Evolutionary conservation across 2,888 invertebrate genomes (phyloP).

Genomic region (Netelia fuscicornis): DNA sequence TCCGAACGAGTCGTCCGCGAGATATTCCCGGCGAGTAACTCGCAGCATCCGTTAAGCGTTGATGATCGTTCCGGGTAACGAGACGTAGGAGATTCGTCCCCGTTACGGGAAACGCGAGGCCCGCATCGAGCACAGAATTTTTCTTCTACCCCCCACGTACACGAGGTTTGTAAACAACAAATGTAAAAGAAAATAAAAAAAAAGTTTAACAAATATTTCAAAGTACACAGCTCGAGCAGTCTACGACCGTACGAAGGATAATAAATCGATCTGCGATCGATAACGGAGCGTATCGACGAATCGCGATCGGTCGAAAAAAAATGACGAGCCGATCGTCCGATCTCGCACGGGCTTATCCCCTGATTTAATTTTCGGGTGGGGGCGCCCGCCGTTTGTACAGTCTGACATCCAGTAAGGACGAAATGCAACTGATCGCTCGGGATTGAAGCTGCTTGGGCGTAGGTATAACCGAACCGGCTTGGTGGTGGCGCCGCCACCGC

Average conservation of each 20-base stretch:
- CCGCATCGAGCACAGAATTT: conserved; percentile 13
- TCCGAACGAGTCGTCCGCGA: conserved; percentile 54
- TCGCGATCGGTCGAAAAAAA: neutral
- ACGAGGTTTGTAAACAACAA: neutral
- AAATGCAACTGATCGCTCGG: conserved; percentile 82
- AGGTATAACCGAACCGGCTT: conserved; percentile 67
- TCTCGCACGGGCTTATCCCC: conserved; percentile 25
- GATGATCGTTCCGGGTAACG: conserved; percentile 17
- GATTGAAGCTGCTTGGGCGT: conserved; percentile 77
- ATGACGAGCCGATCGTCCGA: conserved; percentile 4
- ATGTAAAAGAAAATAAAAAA: neutral
- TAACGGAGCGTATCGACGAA: neutral
- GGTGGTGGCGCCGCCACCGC: conserved; percentile 66
- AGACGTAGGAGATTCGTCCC: neutral
- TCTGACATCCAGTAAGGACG: conserved; percentile 78
- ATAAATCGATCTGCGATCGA: neutral
- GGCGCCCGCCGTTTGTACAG: conserved; percentile 31
- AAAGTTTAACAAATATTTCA: neutral
- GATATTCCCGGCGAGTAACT: conserved; percentile 33
- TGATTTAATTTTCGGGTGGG: conserved; percentile 13
- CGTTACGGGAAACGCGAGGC: conserved; percentile 31
- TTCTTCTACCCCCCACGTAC: neutral
- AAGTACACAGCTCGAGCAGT: neutral
- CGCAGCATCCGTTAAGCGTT: conserved; percentile 57
- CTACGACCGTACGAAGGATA: neutral